Evolutionary conservation across 2,888 invertebrate species (phyloP).

Genomic region (Plebejus anna): DNA sequence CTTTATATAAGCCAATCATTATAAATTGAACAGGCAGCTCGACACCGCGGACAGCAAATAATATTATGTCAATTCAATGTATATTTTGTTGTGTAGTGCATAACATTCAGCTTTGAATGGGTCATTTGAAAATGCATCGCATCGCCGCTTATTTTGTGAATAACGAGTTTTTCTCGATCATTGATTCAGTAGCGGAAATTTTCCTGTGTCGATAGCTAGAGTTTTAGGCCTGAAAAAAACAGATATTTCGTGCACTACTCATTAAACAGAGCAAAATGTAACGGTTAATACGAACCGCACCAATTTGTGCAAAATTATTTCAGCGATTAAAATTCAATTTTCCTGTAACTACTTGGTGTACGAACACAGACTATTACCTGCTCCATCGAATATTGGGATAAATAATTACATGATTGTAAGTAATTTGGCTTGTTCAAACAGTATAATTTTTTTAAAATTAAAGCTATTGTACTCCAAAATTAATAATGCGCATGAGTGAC

Average conservation of each 20-base stretch:
- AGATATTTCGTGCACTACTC: neutral
- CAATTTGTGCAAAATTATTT: constrained; percentile 55
- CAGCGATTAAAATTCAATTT: constrained; percentile 49
- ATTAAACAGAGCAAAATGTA: constrained; percentile 28
- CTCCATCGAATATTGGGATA: neutral
- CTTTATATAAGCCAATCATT: neutral
- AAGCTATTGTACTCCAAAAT: too few relatives aligned
- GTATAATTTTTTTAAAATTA: too few relatives aligned
- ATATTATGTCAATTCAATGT: neutral
- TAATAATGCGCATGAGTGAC: too few relatives aligned
- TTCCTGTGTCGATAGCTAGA: too few relatives aligned
- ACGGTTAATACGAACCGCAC: constrained; percentile 45
- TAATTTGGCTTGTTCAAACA: neutral
- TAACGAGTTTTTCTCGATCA: too few relatives aligned
- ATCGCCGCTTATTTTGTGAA: neutral
- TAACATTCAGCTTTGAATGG: neutral
- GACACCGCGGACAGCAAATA: too few relatives aligned
- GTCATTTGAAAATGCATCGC: neutral
- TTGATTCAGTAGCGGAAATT: neutral
- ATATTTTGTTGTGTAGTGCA: neutral
- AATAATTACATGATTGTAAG: neutral
- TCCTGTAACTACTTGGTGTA: constrained; percentile 35
- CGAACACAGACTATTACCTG: neutral
- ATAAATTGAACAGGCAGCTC: neutral
- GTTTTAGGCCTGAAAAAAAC: neutral